phyloP scores from a whole-genome alignment of 1,140 invertebrate species.

The Argopecten irradians region DNA sequence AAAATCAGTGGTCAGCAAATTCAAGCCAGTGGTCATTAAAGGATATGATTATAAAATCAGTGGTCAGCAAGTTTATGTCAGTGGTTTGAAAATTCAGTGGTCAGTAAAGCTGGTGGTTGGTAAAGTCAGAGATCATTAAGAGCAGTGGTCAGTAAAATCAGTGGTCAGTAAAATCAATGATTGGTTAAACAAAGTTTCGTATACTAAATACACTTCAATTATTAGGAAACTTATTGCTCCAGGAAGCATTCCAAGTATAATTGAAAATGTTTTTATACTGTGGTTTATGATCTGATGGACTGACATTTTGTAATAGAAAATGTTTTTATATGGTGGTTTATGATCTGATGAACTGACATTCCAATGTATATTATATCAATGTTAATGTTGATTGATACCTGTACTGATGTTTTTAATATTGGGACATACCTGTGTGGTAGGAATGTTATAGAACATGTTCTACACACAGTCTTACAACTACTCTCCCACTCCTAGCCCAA shows the following conservation, averaged over 20 bases:
- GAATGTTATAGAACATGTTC: background rate
- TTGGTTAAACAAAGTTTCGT: too few species aligned
- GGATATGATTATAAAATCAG: too few species aligned
- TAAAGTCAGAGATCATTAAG: too few species aligned
- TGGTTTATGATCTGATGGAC: too few species aligned
- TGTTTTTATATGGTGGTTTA: background rate
- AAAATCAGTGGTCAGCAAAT: too few species aligned
- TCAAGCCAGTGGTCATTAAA: too few species aligned
- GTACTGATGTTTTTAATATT: background rate
- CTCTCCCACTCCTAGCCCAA: too few species aligned
- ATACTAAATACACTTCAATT: background rate
- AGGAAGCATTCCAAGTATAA: background rate
- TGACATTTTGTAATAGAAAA: conserved; percentile 20
- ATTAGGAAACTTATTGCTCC: background rate
- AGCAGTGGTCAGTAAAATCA: too few species aligned
- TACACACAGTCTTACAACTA: background rate
- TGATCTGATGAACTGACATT: background rate
- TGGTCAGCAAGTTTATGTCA: too few species aligned
- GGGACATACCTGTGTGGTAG: background rate
- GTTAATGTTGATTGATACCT: background rate
- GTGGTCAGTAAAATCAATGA: too few species aligned
- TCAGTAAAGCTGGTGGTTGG: too few species aligned
- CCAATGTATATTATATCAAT: background rate
- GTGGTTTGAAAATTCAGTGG: too few species aligned
- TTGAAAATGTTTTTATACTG: background rate